Evolutionary conservation across 92 coral and sea anemone genomes (phyloP).

Genomic region (Parazoanthus atlanticus): DNA sequence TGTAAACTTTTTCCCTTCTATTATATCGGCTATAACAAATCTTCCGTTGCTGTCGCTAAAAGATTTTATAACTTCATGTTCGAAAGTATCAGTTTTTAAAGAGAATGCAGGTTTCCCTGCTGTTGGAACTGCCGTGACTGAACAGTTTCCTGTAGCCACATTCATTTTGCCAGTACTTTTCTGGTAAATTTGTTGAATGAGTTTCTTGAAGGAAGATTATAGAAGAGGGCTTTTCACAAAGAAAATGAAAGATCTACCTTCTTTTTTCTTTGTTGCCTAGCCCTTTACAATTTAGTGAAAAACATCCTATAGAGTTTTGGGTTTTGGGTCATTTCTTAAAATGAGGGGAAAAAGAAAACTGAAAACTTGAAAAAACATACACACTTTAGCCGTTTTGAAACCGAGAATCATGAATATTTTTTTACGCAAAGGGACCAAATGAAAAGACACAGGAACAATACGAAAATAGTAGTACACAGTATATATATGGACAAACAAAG

Average conservation of each 20-base stretch:
- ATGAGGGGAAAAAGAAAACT: too few species aligned
- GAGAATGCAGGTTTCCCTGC: not conserved
- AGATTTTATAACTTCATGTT: not conserved
- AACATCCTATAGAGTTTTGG: not conserved
- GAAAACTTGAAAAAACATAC: not conserved
- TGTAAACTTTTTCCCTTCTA: not conserved
- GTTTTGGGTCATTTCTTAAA: not conserved
- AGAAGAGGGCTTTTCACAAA: not conserved
- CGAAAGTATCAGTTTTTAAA: too few species aligned
- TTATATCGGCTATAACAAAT: not conserved
- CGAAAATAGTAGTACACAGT: too few species aligned
- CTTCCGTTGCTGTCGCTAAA: not conserved
- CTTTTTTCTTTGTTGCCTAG: not conserved
- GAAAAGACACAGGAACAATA: too few species aligned
- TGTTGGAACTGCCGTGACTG: not conserved
- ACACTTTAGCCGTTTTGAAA: not conserved
- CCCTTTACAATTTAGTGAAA: not conserved
- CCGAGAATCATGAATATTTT: too few species aligned
- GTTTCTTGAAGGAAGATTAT: not conserved
- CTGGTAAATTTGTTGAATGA: not conserved
- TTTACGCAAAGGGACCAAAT: too few species aligned
- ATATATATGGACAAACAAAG: too few species aligned
- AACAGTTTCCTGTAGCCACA: not conserved
- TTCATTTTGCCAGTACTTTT: not conserved
- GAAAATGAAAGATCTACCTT: not conserved